Base-by-base conservation (phyloP, 2,113 vertebrate genomes). In the Odocoileus hemionus region DNA sequence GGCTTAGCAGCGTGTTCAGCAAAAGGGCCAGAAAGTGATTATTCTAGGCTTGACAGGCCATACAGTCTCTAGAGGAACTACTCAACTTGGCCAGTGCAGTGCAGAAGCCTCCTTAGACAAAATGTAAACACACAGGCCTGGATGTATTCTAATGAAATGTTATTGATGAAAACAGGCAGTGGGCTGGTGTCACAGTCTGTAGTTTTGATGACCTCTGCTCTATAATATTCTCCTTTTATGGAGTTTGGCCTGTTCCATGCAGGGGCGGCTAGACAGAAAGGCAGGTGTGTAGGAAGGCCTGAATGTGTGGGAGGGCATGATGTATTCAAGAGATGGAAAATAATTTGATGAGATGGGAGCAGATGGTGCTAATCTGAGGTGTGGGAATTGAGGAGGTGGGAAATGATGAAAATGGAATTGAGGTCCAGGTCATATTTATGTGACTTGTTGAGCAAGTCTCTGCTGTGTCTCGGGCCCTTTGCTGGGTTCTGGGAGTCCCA, bases 361-460 rank as follows among this genome's bases (percentile, higher is more conserved):
- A 96, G 96, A 82, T 83, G 89, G 85, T 19, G 8, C 58, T 91
- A 86, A 50, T 45, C 15, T 85, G 58, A 87, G 64, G 43, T 47
- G 2, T 67, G 85, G 79, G 70, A 58, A n/a, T 47, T 70, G 74
- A 89, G 43, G 55, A 82, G 26, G 17, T 50, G 54, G 94, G 57
- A 86, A 70, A 50, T 52, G 19, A 52, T 64, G 67, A 39, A 76
- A 52, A 79, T 17, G 54, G 86, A 61, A 55, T 12, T 30, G 64
- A 50, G 54, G 28, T 4, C 57, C 11, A 3, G 39, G 61, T 55
- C 10, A 21, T 26, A 33, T 17, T 76, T 45, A n/a, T 39, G 3
- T 60, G 43, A 74, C 17, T 89, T 85, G 55, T 67, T 82, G 89
- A 95, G 36, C 78, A 60, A 78, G 91, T 36, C 39, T 83, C 52